Conservation (phyloP, 1,140 invertebrate genomes). For the Phymorhynchus buccinoides region DNA sequence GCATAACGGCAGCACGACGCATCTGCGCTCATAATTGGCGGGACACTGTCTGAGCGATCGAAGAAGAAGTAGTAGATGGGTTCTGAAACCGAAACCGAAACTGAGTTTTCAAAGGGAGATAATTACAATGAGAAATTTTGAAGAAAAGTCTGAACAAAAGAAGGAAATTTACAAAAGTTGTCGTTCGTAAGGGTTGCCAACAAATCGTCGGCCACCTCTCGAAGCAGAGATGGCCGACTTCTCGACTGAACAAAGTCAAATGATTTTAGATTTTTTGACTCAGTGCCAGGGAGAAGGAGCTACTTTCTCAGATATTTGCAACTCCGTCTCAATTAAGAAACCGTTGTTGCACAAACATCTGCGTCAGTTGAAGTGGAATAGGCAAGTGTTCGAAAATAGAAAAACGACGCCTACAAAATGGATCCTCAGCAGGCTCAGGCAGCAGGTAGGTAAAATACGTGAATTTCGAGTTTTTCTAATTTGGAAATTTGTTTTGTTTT, state of each 20-base stretch:
- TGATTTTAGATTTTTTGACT: not conserved
- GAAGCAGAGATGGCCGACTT: not conserved
- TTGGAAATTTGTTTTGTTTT: not conserved
- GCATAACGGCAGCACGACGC: not conserved
- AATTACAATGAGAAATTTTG: not conserved
- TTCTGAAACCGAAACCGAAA: no score
- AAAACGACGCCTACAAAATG: constrained; percentile 13
- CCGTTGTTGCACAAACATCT: not conserved
- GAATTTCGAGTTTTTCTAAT: not conserved
- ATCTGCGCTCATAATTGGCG: no score
- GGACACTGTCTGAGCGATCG: no score
- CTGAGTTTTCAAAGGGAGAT: not conserved
- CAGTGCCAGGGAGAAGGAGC: not conserved
- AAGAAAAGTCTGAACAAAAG: not conserved
- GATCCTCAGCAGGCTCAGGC: not conserved
- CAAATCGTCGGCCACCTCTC: no score
- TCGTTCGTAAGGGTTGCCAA: not conserved
- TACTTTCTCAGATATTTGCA: not conserved
- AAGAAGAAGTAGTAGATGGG: no score
- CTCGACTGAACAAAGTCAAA: not conserved
- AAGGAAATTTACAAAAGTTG: not conserved
- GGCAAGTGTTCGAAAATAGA: not conserved
- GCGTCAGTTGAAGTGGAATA: not conserved
- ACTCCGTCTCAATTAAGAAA: not conserved
- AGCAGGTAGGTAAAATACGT: not conserved